These are phyloP conservation scores for Trachops cirrhosus DNA, from an alignment of 2,797 vertebrate genomes.

Conservation along the genomic window DNA sequence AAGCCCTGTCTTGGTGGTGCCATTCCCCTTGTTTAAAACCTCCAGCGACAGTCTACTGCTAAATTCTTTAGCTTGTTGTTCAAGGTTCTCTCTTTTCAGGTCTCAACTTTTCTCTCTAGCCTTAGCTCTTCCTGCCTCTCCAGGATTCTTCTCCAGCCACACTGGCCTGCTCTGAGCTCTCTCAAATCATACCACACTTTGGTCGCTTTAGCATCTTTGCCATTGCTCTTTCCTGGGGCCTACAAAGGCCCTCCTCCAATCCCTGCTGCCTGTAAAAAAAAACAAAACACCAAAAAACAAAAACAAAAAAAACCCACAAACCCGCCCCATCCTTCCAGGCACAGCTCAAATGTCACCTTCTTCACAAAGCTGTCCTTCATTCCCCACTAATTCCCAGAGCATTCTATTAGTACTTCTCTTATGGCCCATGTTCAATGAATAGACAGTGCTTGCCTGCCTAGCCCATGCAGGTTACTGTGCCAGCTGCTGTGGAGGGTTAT, in stretches of 20 bases:
- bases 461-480: not conserved
- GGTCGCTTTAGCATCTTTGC: not conserved
- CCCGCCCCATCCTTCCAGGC: not conserved
- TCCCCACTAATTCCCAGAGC: not conserved
- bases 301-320: not conserved
- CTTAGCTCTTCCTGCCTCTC: not conserved
- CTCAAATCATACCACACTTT: not conserved
- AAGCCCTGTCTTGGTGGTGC: not conserved
- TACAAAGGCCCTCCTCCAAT: not conserved
- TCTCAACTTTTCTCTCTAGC: not conserved
- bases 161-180: not conserved
- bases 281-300: no score
- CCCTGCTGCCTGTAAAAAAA: slow-evolving; percentile 26
- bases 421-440: not conserved
- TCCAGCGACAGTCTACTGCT: not conserved
- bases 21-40: not conserved
- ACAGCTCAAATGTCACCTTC: slow-evolving; percentile 57
- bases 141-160: not conserved
- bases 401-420: slow-evolving; percentile 34
- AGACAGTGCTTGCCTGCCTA: not conserved
- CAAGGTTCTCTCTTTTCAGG: not conserved
- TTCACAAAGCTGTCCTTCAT: slow-evolving; percentile 63
- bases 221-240: not conserved
- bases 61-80: slow-evolving; percentile 9
- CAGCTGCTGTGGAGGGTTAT: not conserved